A percentile compares a stretch with the other conserved stretches of the same genome.
Conservation (phyloP, 1,140 invertebrate genomes). For the Drosophila saltans region DNA sequence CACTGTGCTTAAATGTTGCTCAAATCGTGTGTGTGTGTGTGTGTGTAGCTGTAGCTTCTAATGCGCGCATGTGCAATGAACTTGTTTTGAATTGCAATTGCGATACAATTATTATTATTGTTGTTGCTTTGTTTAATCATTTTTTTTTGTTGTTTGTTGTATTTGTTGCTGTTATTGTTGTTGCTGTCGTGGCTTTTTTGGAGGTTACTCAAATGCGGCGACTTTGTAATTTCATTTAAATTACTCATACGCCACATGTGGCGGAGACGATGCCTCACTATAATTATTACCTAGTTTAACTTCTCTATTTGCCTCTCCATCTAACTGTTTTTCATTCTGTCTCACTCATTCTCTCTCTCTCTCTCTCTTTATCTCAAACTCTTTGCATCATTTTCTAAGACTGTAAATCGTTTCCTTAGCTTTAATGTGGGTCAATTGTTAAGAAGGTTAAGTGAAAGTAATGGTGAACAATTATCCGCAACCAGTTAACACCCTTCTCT, state of each 20-base stretch:
- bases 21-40: not conserved
- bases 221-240: slow-evolving; percentile 78
- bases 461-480: slow-evolving; percentile 37
- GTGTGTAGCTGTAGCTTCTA: slow-evolving; percentile 43
- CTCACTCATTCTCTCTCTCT: slow-evolving; percentile 18
- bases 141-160: slow-evolving; percentile 15
- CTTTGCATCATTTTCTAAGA: not conserved
- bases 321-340: not conserved
- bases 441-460: slow-evolving; percentile 66
- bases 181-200: slow-evolving; percentile 40
- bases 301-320: not conserved
- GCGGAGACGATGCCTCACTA: slow-evolving; percentile 23
- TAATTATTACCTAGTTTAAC: slow-evolving; percentile 45
- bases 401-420: slow-evolving; percentile 56
- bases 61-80: slow-evolving; percentile 75
- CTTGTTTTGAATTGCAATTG: slow-evolving; percentile 69
- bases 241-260: slow-evolving; percentile 69
- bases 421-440: slow-evolving; percentile 69
- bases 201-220: slow-evolving; percentile 67
- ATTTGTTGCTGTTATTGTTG: slow-evolving; percentile 7
- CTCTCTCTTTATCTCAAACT: slow-evolving; percentile 2
- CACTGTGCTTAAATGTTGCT: slow-evolving; percentile 1
- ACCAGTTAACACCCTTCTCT: slow-evolving; percentile 5
- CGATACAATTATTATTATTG: slow-evolving; percentile 45
- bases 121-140: slow-evolving; percentile 17